Base-by-base conservation (phyloP, 2,888 invertebrate species). In the Ditula angustiorana region DNA sequence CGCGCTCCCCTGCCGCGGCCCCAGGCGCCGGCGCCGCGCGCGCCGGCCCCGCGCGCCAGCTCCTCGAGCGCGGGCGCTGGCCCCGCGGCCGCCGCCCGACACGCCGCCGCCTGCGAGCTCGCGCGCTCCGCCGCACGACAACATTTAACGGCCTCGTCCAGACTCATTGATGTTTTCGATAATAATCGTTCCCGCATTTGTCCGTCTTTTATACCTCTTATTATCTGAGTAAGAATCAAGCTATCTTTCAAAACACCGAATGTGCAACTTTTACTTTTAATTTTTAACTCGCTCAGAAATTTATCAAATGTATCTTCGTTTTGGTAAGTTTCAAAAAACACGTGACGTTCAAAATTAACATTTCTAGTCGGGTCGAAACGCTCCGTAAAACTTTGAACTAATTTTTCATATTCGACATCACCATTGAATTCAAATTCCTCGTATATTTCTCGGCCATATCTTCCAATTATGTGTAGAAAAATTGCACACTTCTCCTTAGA, bases 81-180 rank as follows among this genome's bases (percentile, higher is more conserved):
- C 53, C 23, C n/a, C 21, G 35, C 8, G 23, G 21, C 5, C 5
- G 23, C 37, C 21, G 28, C 33, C 21, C 11, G 10, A n/a, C 53
- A 53, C 2, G 11, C 44, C 4, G 16, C 41, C 13, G 46, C 57
- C 21, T 57, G 57, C 21, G 23, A 19, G 16, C 47, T 46, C 11
- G 56, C 56, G 13, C 24, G 41, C 44, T 41, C 56, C 2, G 56
- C 24, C 5, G 41, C 41, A 24, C 19, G 10, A 16, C 41, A 41
- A 41, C 56, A 56, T 5, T 4, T n/a, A 13, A 41, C 24, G 2
- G 56, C 56, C 19, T 41, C 41, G 8, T 41, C 56, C 16, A 56
- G 26, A 28, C 23, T 56, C n/a, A 44, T 7, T 5, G 41, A 5
- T 26, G 41, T 13, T 16, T 56, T 56, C 16, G 33, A 5, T 33